These are phyloP conservation scores for Rhagologus leucostigma DNA, from an alignment of 2,113 vertebrate genomes.

Conservation along the genomic window DNA sequence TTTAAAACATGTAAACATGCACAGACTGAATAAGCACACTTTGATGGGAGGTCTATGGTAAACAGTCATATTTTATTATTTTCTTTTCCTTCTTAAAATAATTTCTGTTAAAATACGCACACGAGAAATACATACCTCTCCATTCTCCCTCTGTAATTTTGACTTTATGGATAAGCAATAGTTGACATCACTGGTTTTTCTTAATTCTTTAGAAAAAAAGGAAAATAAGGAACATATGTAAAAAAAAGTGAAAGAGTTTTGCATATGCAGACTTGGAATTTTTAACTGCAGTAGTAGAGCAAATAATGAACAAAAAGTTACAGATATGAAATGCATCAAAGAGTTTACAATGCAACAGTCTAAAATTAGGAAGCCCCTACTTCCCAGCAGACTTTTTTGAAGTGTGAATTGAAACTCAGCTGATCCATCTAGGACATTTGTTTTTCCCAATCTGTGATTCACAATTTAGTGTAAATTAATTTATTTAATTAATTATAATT, in stretches of 20 bases:
- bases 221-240: not conserved
- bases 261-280: not conserved
- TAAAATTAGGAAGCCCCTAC: not conserved
- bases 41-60: not conserved
- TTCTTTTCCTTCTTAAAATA: not conserved
- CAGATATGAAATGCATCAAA: not conserved
- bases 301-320: not conserved
- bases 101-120: not conserved
- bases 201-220: slow-evolving; percentile 77
- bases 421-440: not conserved
- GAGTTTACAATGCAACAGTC: not conserved
- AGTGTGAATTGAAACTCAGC: not conserved
- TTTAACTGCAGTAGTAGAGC: not conserved
- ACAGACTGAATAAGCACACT: not conserved
- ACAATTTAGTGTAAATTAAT: not conserved
- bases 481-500: not conserved
- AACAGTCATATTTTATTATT: not conserved
- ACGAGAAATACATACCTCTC: slow-evolving; percentile 74
- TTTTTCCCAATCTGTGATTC: not conserved
- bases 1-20: not conserved
- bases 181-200: slow-evolving; percentile 82
- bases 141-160: slow-evolving; percentile 86
- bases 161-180: slow-evolving; percentile 87
- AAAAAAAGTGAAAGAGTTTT: not conserved
- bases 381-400: not conserved